Evolutionary conservation across 2,113 vertebrate genomes (phyloP).

Genomic region (Brachyhypopomus gauderio): DNA sequence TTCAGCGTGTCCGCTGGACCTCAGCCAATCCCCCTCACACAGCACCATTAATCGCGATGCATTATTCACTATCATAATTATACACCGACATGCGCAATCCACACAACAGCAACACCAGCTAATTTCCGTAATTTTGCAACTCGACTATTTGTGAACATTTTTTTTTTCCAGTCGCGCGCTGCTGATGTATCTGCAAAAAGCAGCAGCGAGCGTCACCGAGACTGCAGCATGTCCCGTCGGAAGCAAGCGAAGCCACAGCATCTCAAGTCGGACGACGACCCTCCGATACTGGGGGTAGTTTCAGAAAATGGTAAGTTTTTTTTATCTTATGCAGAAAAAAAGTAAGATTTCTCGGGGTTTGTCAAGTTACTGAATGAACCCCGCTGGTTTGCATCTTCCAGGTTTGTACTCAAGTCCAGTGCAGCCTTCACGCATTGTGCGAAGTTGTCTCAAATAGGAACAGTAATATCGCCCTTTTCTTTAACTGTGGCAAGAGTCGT

Average conservation of each 20-base stretch:
- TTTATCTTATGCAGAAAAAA: neutral
- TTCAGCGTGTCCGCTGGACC: conserved; percentile 90
- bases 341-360: neutral
- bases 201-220: conserved; percentile 80
- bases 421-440: no score
- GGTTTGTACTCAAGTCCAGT: neutral
- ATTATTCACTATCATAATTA: conserved; percentile 98
- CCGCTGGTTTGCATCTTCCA: neutral
- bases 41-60: conserved; percentile 87
- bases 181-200: conserved; percentile 92
- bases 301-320: conserved; percentile 88
- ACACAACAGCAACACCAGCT: conserved; percentile 75
- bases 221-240: conserved; percentile 96
- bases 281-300: conserved; percentile 85
- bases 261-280: conserved; percentile 93
- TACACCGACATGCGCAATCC: conserved; percentile 88
- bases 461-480: no score
- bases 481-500: no score
- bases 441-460: no score
- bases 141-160: conserved; percentile 46
- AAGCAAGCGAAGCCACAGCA: conserved; percentile 99
- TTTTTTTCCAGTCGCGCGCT: conserved; percentile 66
- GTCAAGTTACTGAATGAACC: neutral
- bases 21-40: conserved; percentile 80
- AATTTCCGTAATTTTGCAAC: conserved; percentile 62